A percentile compares a stretch with the other conserved stretches of the same genome.
These are phyloP conservation scores for Athetis lepigone DNA, from an alignment of 2,888 invertebrate species.

Conservation along the genomic window DNA sequence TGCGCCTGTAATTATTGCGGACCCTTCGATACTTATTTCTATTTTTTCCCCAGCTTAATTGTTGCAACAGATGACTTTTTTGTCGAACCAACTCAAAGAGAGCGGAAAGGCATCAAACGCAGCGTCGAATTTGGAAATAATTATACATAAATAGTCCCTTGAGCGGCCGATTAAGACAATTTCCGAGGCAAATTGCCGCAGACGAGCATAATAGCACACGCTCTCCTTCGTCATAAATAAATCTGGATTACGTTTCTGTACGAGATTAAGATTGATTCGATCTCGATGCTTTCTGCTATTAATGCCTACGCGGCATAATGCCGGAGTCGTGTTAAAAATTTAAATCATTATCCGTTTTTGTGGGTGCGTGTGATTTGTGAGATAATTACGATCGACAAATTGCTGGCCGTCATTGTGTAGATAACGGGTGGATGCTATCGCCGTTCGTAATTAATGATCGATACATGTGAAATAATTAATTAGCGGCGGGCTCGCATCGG, in stretches of 20 bases:
- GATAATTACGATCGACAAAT: constrained; percentile 90
- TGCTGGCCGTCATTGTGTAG: constrained; percentile 87
- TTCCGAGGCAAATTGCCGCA: constrained; percentile 90
- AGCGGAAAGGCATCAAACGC: constrained; percentile 91
- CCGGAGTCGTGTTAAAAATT: constrained; percentile 84
- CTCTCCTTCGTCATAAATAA: constrained; percentile 89
- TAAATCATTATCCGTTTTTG: constrained; percentile 87
- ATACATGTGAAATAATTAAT: constrained; percentile 91
- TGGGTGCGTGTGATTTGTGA: constrained; percentile 83
- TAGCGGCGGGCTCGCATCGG: constrained; percentile 83
- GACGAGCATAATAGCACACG: constrained; percentile 91
- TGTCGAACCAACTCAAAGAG: constrained; percentile 90
- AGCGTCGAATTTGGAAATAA: constrained; percentile 91
- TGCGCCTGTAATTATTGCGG: constrained; percentile 90
- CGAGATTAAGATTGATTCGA: constrained; percentile 90
- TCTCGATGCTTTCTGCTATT: constrained; percentile 89
- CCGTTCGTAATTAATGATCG: constrained; percentile 89
- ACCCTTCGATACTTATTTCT: constrained; percentile 91
- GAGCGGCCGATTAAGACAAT: constrained; percentile 91
- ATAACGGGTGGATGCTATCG: constrained; percentile 84
- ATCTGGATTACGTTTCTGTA: constrained; percentile 90
- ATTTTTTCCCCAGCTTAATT: constrained; percentile 89
- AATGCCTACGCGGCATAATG: constrained; percentile 86
- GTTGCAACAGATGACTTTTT: constrained; percentile 91
- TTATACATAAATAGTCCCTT: constrained; percentile 91